Conservation (phyloP, 2,797 vertebrate species). For the Darevskia nairensis region DNA sequence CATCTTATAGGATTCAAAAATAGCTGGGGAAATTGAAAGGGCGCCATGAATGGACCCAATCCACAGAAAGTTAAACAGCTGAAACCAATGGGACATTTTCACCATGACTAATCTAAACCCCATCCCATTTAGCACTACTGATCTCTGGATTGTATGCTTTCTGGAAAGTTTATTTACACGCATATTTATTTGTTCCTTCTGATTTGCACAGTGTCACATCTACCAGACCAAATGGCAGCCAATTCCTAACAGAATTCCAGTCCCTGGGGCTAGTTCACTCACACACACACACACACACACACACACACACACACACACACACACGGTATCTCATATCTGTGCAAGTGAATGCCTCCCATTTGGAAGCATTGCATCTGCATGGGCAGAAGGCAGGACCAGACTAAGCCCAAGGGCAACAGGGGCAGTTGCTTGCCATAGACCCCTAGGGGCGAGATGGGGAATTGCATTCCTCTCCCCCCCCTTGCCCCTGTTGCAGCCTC, state of each 20-base stretch:
- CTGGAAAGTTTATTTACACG: neutral
- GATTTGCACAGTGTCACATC: neutral
- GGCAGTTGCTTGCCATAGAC: neutral
- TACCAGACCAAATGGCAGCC: neutral
- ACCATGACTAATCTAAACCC: neutral
- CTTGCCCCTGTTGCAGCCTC: neutral
- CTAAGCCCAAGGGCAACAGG: neutral
- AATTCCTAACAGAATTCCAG: neutral
- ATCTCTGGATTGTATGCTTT: neutral
- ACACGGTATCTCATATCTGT: neutral
- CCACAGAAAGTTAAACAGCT: neutral
- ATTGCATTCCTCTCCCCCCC: neutral
- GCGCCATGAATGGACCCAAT: neutral
- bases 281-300: neutral
- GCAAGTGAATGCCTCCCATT: neutral
- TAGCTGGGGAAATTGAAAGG: neutral
- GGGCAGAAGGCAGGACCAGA: neutral
- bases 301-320: too few species aligned
- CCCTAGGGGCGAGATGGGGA: neutral
- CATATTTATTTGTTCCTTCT: neutral
- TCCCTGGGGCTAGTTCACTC: neutral
- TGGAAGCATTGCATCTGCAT: neutral
- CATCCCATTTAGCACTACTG: neutral
- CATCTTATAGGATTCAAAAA: conserved; percentile 1
- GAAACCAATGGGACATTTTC: neutral